phyloP scores from a whole-genome alignment of 2,113 vertebrate genomes.

The Sander lucioperca region DNA sequence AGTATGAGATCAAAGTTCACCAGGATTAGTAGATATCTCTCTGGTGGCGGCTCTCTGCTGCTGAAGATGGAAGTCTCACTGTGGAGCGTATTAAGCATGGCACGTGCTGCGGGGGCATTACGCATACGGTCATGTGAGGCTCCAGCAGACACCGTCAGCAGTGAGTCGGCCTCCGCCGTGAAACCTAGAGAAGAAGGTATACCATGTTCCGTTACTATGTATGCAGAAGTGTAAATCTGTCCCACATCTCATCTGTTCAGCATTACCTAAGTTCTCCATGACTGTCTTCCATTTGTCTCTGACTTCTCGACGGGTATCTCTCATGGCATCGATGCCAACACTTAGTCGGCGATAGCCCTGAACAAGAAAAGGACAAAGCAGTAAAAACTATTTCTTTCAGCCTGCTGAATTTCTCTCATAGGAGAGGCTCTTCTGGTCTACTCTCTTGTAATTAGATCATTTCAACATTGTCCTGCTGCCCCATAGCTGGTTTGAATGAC shows the following conservation, averaged over 20 bases:
- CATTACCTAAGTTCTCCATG: conserved; percentile 86
- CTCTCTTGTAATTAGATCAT: background rate
- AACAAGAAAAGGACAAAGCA: background rate
- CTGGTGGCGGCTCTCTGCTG: conserved; percentile 80
- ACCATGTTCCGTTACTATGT: background rate
- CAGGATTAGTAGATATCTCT: conserved; percentile 90
- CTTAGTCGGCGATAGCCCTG: conserved; percentile 88
- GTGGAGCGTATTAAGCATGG: conserved; percentile 81
- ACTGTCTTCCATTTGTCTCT: conserved; percentile 87
- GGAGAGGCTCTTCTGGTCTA: background rate
- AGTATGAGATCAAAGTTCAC: conserved; percentile 67
- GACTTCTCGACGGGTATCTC: conserved; percentile 86
- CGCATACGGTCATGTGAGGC: conserved; percentile 84
- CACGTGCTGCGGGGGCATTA: conserved; percentile 80
- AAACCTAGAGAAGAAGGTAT: conserved; percentile 77
- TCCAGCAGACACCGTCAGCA: conserved; percentile 83
- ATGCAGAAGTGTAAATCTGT: background rate
- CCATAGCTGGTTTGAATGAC: background rate
- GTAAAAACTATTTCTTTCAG: background rate
- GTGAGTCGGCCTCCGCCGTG: conserved; percentile 85
- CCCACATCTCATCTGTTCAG: background rate
- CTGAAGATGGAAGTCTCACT: conserved; percentile 84
- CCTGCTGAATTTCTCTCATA: background rate
- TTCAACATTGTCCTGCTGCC: background rate
- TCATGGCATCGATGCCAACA: conserved; percentile 87